Base-by-base conservation (phyloP, 2,888 invertebrate species). In the Plusia festucae region DNA sequence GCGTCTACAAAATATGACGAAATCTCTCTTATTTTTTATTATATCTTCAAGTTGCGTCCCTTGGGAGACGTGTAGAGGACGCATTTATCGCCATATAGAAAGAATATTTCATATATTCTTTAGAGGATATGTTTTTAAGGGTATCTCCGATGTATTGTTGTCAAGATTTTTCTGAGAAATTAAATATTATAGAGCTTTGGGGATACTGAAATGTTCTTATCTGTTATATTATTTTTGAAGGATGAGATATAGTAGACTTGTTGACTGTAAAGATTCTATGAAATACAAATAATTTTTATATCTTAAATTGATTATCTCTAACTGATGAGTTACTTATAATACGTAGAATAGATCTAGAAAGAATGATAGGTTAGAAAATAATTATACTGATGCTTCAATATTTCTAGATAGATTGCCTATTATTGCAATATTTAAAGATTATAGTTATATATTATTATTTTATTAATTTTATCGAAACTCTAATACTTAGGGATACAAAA, bases 21-120 rank as follows among this genome's bases (percentile, higher is more conserved):
- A 24, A 54, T 52, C 22, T 59, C 52, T 32, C 60, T 55, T 62
- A 59, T 60, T 72, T 81, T 80, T 77, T 72, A 81, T 80, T 70
- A 68, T 60, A 68, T 62, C 68, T 63, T 82, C 68, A 70, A 82
- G 68, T 65, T 49, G 51, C 11, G 27, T 32, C 82, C 57, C 72
- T 44, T 54, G 68, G 68, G 80, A 62, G 59, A 34, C 20, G 40
- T 52, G 49, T 56, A 67, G 65, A 53, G 68, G 60, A 63, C 58
- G 55, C 68, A 73, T 61, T 73, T 62, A 63, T 79, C 61, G 64
- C 30, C 32, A 13, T 20, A 15, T 27, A 51, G 63, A 68, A 65
- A 49, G 44, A 67, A 75, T 80, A 75, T 70, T 65, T 75, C 58
- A 65, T 67, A 54, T 75, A 65, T 70, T 54, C 64, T 22, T 69